Evolutionary conservation across 2,113 vertebrate species (phyloP).

Genomic region (Eudyptes chrysolophus): DNA sequence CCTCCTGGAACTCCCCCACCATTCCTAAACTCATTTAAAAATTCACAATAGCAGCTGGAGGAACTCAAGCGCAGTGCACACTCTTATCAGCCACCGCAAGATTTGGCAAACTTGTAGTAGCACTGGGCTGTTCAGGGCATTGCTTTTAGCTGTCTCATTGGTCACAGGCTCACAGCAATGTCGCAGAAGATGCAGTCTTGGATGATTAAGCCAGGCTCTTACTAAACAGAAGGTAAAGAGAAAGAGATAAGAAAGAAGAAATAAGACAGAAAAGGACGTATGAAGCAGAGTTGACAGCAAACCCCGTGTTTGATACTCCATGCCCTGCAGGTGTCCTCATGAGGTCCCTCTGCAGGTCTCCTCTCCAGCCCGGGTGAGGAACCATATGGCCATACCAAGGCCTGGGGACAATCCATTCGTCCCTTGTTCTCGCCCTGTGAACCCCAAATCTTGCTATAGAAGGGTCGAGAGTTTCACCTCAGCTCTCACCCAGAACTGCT

Average conservation of each 20-base stretch:
- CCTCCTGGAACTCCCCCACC: not conserved
- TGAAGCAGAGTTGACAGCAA: not conserved
- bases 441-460: not conserved
- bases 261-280: accelerated
- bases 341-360: not conserved
- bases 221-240: not conserved
- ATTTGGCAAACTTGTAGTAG: not conserved
- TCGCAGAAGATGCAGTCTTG: not conserved
- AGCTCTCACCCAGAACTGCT: not conserved
- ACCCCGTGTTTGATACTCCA: accelerated
- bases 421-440: not conserved
- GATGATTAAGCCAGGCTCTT: not conserved
- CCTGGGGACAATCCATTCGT: not conserved
- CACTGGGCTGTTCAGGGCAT: not conserved
- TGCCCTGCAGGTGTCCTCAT: not conserved
- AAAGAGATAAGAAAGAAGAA: not conserved
- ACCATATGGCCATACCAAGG: not conserved
- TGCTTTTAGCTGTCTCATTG: not conserved
- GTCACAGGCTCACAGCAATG: not conserved
- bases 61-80: not conserved
- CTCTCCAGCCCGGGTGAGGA: not conserved
- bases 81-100: not conserved
- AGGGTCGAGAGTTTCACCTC: not conserved
- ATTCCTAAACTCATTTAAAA: not conserved
- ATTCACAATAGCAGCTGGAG: slow-evolving; percentile 35